Percentiles rank a stretch among this genome's conserved stretches.
phyloP scores from a whole-genome alignment of 2,113 vertebrate genomes.

The Cariama cristata region DNA sequence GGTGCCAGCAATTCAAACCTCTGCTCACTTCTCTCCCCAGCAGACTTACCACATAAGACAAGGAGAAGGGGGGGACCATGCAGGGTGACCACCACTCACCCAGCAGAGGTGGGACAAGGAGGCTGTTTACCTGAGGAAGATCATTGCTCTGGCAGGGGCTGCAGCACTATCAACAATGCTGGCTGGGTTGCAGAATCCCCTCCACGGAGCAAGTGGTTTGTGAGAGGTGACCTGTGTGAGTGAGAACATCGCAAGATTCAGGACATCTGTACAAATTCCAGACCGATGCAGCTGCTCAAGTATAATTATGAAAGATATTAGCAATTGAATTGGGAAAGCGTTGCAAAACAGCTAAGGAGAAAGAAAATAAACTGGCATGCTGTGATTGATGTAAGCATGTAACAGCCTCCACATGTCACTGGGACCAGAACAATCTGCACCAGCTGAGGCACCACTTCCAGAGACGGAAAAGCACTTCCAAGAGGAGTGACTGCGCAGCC shows the following conservation, averaged over 20 bases:
- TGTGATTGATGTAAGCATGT: neutral
- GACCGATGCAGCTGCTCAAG: neutral
- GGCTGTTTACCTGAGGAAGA: conserved; percentile 43
- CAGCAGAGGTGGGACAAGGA: neutral
- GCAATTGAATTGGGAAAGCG: neutral
- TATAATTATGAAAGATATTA: neutral
- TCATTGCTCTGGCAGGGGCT: conserved; percentile 60
- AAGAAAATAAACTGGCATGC: conserved; percentile 14
- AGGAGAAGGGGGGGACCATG: neutral
- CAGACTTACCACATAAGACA: neutral
- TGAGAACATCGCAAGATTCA: neutral
- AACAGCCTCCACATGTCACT: neutral
- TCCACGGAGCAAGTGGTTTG: conserved; percentile 56
- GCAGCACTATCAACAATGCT: conserved; percentile 65
- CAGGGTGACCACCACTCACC: neutral
- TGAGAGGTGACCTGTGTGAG: neutral
- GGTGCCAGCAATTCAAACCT: neutral
- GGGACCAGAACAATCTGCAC: neutral
- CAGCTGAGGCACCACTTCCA: neutral
- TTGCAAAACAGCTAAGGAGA: neutral
- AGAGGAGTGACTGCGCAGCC: neutral
- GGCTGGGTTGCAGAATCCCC: conserved; percentile 68
- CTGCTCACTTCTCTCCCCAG: neutral
- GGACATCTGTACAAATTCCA: neutral
- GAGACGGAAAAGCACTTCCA: neutral